Base-by-base conservation (phyloP, 1,140 invertebrate species). In the Cherax quadricarinatus region DNA sequence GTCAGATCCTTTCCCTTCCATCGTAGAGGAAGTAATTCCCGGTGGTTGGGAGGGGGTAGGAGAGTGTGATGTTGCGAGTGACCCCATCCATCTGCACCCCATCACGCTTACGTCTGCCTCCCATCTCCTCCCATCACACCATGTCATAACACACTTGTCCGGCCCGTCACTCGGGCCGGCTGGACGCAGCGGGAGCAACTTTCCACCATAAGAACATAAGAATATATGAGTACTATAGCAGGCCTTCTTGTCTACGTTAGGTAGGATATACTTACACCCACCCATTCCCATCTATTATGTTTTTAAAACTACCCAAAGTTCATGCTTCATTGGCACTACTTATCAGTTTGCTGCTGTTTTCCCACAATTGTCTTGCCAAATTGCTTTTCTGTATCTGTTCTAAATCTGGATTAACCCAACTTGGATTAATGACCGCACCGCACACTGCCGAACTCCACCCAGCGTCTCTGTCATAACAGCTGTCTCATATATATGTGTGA, bases 61-160 rank as follows among this genome's bases (percentile, higher is more conserved):
- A 48, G 83, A 6, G 6, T 18, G 60, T 21, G 60, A 60, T 70
- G 83, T 62, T n/a, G 24, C 60, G 60, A 85, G 60, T 18, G 62
- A 70, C 83, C 82, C 83, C 83, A 85, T 85, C 83, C 83, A 85
- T 85, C 83, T 85, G 60, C 41, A 49, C 30, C 60, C 83, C 83
- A 85, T 85, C 83, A 85, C 83, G 83, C 83, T 70, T 70, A 62
- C 66, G 60, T 70, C 57, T 66, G 24, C 83, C 60, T 85, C 83
- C 30, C 70, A 75, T 75, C 83, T 60, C 16, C 60, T 7, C 57
- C 83, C 83, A 85, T 85, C 83, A 53, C 60, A 70, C 48, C 60
- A 60, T 60, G 60, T 85, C 83, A 85, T 85, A 85, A 85, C 83
- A 85, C 83, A 70, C 83, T 70, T 48, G 60, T 85, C 66, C 62